Conservation (phyloP, 2,888 invertebrate genomes). For the Eugnorisma glareosa region DNA sequence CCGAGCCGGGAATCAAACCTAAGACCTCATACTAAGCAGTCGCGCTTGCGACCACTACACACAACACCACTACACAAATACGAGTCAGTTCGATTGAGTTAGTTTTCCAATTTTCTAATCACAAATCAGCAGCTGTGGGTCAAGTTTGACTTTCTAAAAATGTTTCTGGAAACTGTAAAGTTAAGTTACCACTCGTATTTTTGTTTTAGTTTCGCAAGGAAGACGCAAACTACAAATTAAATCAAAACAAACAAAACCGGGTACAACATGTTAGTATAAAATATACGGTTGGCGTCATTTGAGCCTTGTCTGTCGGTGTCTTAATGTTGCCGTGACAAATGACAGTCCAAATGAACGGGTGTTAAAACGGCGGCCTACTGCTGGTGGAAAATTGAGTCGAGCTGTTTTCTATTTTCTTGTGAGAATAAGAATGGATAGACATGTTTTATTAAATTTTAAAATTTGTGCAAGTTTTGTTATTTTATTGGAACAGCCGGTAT, state of each 20-base stretch:
- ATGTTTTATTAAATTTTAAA: not conserved
- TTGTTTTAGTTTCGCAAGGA: not conserved
- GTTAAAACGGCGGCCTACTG: conserved; percentile 64
- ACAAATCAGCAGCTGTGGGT: not conserved
- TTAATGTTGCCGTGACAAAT: conserved; percentile 76
- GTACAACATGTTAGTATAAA: conserved; percentile 52
- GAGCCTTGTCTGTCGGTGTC: conserved; percentile 69
- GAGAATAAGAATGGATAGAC: not conserved
- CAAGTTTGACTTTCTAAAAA: not conserved
- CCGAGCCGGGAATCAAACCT: too few species aligned
- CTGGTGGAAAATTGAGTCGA: not conserved
- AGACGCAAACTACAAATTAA: not conserved
- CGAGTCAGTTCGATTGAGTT: too few species aligned
- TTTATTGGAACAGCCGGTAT: not conserved
- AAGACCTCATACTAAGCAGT: too few species aligned
- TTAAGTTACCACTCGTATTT: not conserved
- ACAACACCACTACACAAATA: too few species aligned
- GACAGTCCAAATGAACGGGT: conserved; percentile 71
- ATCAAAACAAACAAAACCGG: conserved; percentile 33
- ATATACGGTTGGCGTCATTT: conserved; percentile 71
- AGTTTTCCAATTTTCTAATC: not conserved
- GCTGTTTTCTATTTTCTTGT: not conserved
- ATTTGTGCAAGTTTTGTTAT: not conserved
- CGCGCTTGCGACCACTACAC: too few species aligned
- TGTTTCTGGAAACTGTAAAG: not conserved